Percentiles rank a stretch among this genome's conserved stretches.
Evolutionary conservation across 1,140 invertebrate genomes (phyloP).

Genomic region (Pseudomyrmex gracilis): DNA sequence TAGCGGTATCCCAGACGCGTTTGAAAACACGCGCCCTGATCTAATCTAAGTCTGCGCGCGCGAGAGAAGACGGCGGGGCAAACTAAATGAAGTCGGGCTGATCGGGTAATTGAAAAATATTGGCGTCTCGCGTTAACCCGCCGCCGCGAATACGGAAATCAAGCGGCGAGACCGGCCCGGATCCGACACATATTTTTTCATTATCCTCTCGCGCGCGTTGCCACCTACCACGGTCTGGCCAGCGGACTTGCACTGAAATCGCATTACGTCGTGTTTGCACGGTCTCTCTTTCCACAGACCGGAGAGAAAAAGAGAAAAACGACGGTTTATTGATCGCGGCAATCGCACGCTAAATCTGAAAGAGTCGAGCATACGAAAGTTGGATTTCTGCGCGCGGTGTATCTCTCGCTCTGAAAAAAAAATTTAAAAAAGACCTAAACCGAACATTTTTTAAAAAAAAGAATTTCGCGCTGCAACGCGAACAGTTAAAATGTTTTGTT

Average conservation of each 20-base stretch:
- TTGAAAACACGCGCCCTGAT: slow-evolving; percentile 50
- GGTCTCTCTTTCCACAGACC: background rate
- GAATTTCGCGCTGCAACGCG: slow-evolving; percentile 15
- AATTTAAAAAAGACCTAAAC: too few relatives aligned
- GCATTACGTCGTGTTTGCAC: slow-evolving; percentile 45
- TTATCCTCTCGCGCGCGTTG: slow-evolving; percentile 57
- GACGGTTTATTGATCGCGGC: slow-evolving; percentile 27
- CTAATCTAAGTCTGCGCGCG: slow-evolving; percentile 15
- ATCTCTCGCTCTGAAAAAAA: too few relatives aligned
- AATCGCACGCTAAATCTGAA: slow-evolving; percentile 44
- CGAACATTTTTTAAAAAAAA: background rate
- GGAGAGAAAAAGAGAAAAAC: background rate
- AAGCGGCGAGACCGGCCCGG: slow-evolving; percentile 43
- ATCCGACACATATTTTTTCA: slow-evolving; percentile 72
- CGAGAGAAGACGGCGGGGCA: slow-evolving; percentile 34
- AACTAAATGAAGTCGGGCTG: slow-evolving; percentile 63
- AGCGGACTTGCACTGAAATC: slow-evolving; percentile 35
- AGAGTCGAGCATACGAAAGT: slow-evolving; percentile 27
- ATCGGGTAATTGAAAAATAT: slow-evolving; percentile 73
- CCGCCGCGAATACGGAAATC: slow-evolving; percentile 61
- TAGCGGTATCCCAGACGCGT: slow-evolving; percentile 1
- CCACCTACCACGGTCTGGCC: slow-evolving; percentile 28
- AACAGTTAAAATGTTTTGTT: background rate
- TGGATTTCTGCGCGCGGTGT: background rate
- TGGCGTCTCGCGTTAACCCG: slow-evolving; percentile 45